Percentiles rank a stretch among this genome's conserved stretches.
These are phyloP conservation scores for Anas bernieri DNA, from an alignment of 2,797 vertebrate species.

Conservation along the genomic window DNA sequence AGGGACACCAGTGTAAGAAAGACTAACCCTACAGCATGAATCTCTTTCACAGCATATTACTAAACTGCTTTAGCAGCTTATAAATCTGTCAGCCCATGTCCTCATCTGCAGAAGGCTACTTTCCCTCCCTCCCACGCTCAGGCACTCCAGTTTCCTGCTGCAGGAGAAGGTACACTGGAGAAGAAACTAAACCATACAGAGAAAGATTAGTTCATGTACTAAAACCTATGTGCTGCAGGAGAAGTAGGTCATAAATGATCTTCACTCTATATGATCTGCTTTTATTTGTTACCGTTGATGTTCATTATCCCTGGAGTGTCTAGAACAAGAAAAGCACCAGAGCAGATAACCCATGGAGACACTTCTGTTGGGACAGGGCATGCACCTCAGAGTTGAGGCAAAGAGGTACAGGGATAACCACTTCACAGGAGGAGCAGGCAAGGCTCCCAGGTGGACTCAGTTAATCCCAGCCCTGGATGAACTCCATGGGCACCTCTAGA, in stretches of 20 bases:
- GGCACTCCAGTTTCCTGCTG: background rate
- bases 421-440: background rate
- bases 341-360: rapidly evolving
- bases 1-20: background rate
- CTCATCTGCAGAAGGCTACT: background rate
- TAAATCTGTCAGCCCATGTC: background rate
- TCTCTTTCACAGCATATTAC: background rate
- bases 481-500: background rate
- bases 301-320: background rate
- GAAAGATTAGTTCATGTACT: background rate
- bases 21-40: background rate
- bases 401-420: background rate
- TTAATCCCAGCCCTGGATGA: background rate
- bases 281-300: conserved; percentile 1
- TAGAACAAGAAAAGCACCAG: background rate
- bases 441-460: background rate
- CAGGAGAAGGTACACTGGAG: background rate
- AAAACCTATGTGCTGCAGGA: rapidly evolving
- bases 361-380: background rate
- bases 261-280: background rate
- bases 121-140: background rate
- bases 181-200: background rate
- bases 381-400: background rate
- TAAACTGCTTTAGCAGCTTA: background rate
- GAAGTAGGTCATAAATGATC: background rate